Evolutionary conservation across 2,113 vertebrate species (phyloP).

Genomic region (Phycodurus eques): DNA sequence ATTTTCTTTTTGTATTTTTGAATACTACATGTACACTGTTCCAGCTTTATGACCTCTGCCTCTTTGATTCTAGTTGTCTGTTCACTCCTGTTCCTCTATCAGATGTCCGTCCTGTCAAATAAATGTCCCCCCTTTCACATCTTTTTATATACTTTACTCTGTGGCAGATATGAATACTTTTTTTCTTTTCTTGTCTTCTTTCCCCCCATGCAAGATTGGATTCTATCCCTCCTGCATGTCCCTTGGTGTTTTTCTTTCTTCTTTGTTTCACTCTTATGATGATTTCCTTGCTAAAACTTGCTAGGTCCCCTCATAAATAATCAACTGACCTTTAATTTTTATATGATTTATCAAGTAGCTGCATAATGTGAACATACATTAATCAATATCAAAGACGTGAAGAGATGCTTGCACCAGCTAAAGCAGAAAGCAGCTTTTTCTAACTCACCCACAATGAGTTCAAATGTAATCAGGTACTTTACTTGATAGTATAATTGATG

Average conservation of each 20-base stretch:
- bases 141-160: neutral
- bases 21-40: neutral
- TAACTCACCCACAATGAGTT: neutral
- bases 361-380: neutral
- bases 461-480: conserved; percentile 32
- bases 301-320: conserved; percentile 48
- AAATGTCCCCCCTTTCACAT: neutral
- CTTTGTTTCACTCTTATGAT: conserved; percentile 11
- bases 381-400: neutral
- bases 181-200: neutral
- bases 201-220: neutral
- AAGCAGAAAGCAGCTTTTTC: neutral
- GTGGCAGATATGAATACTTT: neutral
- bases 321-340: conserved; percentile 4
- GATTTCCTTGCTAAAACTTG: conserved; percentile 27
- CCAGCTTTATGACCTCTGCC: conserved; percentile 7
- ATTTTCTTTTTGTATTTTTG: conserved; percentile 12
- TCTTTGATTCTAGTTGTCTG: conserved; percentile 12
- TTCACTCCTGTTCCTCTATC: neutral
- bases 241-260: neutral
- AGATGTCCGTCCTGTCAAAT: conserved; percentile 11
- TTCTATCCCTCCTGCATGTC: neutral
- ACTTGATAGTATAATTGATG: conserved; percentile 44
- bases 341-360: neutral
- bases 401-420: neutral